Conservation (phyloP, 1,140 invertebrate genomes). For the Ostrea edulis region DNA sequence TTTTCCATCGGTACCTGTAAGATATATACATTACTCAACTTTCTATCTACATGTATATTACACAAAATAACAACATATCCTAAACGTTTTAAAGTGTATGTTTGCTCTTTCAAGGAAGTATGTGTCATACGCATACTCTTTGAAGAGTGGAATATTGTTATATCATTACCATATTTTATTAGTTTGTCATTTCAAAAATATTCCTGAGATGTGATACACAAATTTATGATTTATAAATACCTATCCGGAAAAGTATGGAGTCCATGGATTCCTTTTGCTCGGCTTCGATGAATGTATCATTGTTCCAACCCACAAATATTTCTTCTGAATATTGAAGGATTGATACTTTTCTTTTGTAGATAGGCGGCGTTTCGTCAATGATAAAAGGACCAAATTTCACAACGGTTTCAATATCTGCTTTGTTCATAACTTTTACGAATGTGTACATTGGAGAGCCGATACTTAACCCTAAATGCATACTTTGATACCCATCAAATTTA, state of each 20-base stretch:
- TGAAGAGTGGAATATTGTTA: background rate
- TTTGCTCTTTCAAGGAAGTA: background rate
- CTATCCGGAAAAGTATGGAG: constrained; percentile 50
- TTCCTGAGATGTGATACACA: background rate
- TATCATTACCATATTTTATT: background rate
- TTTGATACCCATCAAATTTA: constrained; percentile 40
- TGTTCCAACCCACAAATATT: constrained; percentile 51
- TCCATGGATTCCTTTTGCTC: constrained; percentile 53
- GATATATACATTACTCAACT: background rate
- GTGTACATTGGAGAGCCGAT: constrained; percentile 52
- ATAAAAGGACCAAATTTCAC: constrained; percentile 55
- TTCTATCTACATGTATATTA: background rate
- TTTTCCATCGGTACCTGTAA: background rate
- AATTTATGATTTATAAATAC: constrained; percentile 36
- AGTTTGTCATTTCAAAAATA: background rate
- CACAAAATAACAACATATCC: background rate
- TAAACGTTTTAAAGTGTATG: background rate
- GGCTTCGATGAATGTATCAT: constrained; percentile 43
- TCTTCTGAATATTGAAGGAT: background rate
- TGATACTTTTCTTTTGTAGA: constrained; percentile 37
- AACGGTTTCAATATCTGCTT: constrained; percentile 49
- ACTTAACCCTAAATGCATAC: constrained; percentile 54
- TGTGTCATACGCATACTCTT: background rate
- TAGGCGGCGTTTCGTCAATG: constrained; percentile 60
- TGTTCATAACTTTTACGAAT: constrained; percentile 56